phyloP scores from a whole-genome alignment of 2,113 vertebrate genomes.

The Clupea harengus region DNA sequence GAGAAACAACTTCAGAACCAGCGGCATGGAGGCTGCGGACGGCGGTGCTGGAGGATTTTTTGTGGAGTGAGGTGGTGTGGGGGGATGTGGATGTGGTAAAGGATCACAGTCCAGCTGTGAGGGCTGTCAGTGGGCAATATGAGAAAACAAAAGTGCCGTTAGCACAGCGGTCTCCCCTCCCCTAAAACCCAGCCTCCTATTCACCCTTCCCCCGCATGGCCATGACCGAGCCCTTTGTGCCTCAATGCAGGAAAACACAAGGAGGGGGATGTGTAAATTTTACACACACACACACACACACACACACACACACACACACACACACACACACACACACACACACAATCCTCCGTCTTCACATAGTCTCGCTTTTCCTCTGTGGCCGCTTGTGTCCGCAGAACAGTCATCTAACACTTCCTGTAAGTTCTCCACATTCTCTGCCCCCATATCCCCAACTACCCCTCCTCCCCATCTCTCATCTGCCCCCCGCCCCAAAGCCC shows the following conservation, averaged over 20 bases:
- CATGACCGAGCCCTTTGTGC: background rate
- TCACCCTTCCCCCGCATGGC: background rate
- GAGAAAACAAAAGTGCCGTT: constrained; percentile 34
- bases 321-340: constrained; percentile 21
- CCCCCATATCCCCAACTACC: background rate
- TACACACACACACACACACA: constrained; percentile 15
- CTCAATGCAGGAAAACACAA: background rate
- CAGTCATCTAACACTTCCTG: constrained; percentile 10
- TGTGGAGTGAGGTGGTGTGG: background rate
- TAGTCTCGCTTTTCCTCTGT: background rate
- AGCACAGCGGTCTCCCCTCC: constrained; percentile 18
- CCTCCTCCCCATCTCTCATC: background rate
- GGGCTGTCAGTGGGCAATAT: constrained; percentile 39
- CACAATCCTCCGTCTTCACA: background rate
- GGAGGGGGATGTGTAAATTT: background rate
- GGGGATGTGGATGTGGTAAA: background rate
- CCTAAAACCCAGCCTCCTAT: background rate
- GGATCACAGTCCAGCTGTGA: constrained; percentile 33
- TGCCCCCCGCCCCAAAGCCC: background rate
- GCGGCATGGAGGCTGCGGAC: background rate
- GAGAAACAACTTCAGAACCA: background rate
- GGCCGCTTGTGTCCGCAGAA: background rate
- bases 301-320: constrained; percentile 23
- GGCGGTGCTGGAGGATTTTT: background rate
- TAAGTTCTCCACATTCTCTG: background rate